Evolutionary conservation across 2,113 vertebrate genomes (phyloP), one percentile per base, ranked within the genome.

Genomic region (Glareola pratincola): DNA sequence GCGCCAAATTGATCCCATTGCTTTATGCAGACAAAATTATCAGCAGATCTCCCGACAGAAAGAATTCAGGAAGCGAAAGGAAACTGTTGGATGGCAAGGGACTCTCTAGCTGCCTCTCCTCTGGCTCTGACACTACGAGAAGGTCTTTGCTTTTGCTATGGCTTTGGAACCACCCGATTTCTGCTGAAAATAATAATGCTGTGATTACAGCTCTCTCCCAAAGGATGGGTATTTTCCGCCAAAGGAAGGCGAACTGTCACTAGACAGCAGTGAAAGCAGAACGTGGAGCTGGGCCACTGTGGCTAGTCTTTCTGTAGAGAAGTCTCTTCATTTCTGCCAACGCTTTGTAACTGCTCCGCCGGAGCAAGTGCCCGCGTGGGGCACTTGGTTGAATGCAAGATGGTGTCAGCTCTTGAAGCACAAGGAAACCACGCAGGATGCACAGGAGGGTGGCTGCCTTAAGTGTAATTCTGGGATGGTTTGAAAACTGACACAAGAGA

Each of bases 221-320:
- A 43, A 72, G 6, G 19, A 60, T 17, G 15, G 34, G 9, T 24
- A 62, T 50, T 79, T 85, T 94, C 62, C 60, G 41, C 73, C 76
- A 50, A 78, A 89, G 76, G 69, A 91, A 92, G 29, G 45, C 72
- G 72, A 94, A 92, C n/a, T 50, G 36, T 68, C 62, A 73, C 66
- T 75, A 36, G 45, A 37, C 41, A 72, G 48, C 36, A 81, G 34
- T 0, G 0, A 78, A 85, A 56, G 43, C 48, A 76, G 60, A 59
- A 62, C 72, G 34, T 62, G 73, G 69, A 92, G 69, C 29, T 4
- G 3, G 39, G 56, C 34, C 36, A n/a, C 62, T 68, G 76, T 36
- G 53, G 76, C 22, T 36, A 64, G 26, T 72, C 60, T 72, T 84
- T 47, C 73, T 36, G n/a, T 17, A 75, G 18, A 77, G 68, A 50